A percentile compares a stretch with the other conserved stretches of the same genome.
Evolutionary conservation across 2,113 vertebrate genomes (phyloP).

Genomic region (Shinisaurus crocodilurus): DNA sequence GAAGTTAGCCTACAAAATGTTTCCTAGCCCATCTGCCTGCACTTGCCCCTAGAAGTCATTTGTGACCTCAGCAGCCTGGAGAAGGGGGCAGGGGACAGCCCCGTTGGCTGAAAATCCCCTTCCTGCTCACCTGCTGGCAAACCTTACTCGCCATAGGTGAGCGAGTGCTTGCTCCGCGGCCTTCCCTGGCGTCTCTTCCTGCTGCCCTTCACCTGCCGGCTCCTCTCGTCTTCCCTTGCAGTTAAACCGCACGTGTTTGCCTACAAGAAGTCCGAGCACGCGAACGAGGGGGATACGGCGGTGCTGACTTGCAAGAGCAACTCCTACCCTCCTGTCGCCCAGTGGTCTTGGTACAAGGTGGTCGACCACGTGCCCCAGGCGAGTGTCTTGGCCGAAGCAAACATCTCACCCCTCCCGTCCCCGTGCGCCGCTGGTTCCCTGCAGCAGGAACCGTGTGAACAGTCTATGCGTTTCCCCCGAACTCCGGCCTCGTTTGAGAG

Average conservation of each 20-base stretch:
- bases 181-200: neutral
- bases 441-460: neutral
- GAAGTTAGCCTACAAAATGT: neutral
- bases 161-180: too few species aligned
- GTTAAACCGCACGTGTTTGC: slow-evolving; percentile 79
- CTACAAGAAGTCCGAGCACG: slow-evolving; percentile 86
- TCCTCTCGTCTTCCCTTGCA: slow-evolving; percentile 44
- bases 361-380: slow-evolving; percentile 14
- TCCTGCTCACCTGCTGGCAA: neutral
- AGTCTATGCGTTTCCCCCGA: too few species aligned
- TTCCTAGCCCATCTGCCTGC: neutral
- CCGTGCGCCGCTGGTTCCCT: neutral
- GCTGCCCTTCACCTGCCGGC: neutral
- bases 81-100: neutral
- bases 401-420: too few species aligned
- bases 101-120: neutral
- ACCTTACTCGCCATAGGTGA: neutral
- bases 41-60: neutral
- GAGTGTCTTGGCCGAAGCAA: neutral
- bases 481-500: too few species aligned
- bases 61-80: neutral
- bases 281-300: slow-evolving; percentile 83
- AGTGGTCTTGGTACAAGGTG: slow-evolving; percentile 74
- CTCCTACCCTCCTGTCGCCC: slow-evolving; percentile 69
- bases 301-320: slow-evolving; percentile 82